Conservation (phyloP, 2,797 vertebrate genomes). For the Phataginus tricuspis region DNA sequence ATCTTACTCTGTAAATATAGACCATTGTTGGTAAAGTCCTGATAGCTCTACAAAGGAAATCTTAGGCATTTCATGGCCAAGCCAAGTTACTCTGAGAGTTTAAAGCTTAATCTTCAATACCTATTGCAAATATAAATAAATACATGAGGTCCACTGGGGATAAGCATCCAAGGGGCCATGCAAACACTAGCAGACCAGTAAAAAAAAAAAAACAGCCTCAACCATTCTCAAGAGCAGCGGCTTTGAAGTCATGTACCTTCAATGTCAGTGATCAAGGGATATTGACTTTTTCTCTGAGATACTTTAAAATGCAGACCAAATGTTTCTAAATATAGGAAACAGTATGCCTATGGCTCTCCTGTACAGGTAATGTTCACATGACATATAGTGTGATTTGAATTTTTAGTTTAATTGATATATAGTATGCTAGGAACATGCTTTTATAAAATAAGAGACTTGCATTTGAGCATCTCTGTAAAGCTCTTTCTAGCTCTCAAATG, state of each 20-base stretch:
- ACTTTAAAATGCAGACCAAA: neutral
- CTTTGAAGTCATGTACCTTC: neutral
- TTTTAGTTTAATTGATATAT: slow-evolving; percentile 72
- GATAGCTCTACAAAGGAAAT: neutral
- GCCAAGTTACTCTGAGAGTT: neutral
- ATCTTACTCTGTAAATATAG: neutral
- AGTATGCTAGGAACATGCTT: slow-evolving; percentile 44
- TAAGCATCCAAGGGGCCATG: neutral
- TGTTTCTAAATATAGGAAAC: slow-evolving; percentile 48
- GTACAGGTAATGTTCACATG: neutral
- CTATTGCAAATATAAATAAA: neutral
- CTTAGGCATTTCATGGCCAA: neutral
- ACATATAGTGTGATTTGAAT: slow-evolving; percentile 63
- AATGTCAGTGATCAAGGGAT: slow-evolving; percentile 27
- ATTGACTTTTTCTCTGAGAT: slow-evolving; percentile 21
- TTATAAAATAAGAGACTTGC: slow-evolving; percentile 3
- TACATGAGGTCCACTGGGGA: neutral
- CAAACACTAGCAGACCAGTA: neutral
- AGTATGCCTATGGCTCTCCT: slow-evolving; percentile 2
- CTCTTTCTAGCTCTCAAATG: slow-evolving; percentile 46
- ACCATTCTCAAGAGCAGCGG: neutral
- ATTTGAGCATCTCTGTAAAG: slow-evolving; percentile 54
- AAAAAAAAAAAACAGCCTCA: neutral
- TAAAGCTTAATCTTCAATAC: neutral
- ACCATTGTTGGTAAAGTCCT: neutral